A percentile compares a stretch with the other conserved stretches of the same genome.
Conservation (phyloP, 2,797 vertebrate genomes). For the Amblyraja radiata region DNA sequence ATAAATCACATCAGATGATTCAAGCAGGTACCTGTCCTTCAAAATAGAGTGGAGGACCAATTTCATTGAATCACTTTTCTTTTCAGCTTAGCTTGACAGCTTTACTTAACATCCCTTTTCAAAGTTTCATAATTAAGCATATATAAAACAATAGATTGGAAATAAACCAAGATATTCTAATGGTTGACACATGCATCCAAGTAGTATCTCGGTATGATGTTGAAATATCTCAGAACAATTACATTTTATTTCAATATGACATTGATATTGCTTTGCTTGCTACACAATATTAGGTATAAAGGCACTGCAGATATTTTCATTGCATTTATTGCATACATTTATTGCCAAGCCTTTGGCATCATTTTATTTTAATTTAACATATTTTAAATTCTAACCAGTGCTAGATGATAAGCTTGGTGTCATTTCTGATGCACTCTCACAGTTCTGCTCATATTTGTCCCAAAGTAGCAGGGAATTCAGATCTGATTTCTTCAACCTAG, state of each 20-base stretch:
- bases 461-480: neutral
- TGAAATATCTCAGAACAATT: slow-evolving; percentile 1
- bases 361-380: neutral
- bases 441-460: neutral
- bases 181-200: neutral
- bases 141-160: neutral
- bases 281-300: neutral
- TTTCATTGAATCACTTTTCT: neutral
- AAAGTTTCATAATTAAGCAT: slow-evolving; percentile 23
- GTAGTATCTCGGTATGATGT: too few species aligned
- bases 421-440: neutral
- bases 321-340: neutral
- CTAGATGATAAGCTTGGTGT: neutral
- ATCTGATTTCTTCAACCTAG: neutral
- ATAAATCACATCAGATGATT: slow-evolving; percentile 21
- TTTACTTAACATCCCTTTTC: neutral
- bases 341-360: neutral
- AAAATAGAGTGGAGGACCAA: neutral
- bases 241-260: neutral
- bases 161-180: neutral
- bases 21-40: neutral
- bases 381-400: neutral
- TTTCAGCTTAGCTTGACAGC: neutral
- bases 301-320: neutral
- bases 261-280: neutral